phyloP scores from a whole-genome alignment of 2,113 vertebrate genomes.

The Sander vitreus region DNA sequence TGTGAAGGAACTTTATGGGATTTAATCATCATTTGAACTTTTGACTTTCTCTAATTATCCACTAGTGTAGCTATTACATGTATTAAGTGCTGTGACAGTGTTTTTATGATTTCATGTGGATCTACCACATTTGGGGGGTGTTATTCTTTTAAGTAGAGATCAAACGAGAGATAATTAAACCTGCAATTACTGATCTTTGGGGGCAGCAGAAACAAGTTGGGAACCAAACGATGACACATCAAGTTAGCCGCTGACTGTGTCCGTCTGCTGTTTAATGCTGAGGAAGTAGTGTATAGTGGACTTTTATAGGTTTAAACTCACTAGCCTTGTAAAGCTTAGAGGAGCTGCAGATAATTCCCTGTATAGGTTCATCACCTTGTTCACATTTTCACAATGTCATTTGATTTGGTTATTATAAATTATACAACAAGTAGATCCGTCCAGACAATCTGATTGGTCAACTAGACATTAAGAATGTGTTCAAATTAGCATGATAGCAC shows the following conservation, averaged over 20 bases:
- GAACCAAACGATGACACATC: not conserved
- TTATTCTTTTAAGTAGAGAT: not conserved
- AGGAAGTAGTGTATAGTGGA: too few relatives aligned
- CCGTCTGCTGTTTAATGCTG: not conserved
- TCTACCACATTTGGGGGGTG: not conserved
- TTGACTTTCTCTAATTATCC: slow-evolving; percentile 40
- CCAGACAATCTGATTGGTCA: too few relatives aligned
- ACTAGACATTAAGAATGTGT: too few relatives aligned
- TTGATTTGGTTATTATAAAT: too few relatives aligned
- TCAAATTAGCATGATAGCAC: too few relatives aligned
- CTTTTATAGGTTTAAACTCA: too few relatives aligned
- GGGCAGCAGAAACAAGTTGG: not conserved
- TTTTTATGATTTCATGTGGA: slow-evolving; percentile 21
- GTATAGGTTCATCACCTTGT: too few relatives aligned
- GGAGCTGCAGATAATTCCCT: too few relatives aligned
- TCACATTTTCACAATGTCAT: too few relatives aligned
- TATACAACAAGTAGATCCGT: too few relatives aligned
- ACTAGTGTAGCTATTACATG: slow-evolving; percentile 27
- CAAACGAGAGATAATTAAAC: not conserved
- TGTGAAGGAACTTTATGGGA: slow-evolving; percentile 21
- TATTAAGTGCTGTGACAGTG: not conserved
- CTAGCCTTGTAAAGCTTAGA: too few relatives aligned
- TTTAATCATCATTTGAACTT: slow-evolving; percentile 59
- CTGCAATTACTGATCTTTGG: not conserved
- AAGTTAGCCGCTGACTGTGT: not conserved